Evolutionary conservation across 2,888 invertebrate species (phyloP).

Genomic region (Melinaea menophilus): DNA sequence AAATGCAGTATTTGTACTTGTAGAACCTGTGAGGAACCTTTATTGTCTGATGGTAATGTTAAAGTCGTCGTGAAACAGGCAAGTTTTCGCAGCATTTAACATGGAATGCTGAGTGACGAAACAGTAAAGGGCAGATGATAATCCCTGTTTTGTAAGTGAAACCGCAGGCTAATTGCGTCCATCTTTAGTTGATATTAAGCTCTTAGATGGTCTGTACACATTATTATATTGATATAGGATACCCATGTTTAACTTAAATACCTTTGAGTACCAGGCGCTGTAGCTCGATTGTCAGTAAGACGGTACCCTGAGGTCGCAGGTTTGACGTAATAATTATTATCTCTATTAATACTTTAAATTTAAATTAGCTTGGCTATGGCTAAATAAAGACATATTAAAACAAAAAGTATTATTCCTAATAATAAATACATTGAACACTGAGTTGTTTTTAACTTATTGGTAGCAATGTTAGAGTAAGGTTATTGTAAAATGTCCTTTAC

Average conservation of each 20-base stretch:
- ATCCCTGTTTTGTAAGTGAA: conserved; percentile 57
- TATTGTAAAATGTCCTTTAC: conserved; percentile 36
- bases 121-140: conserved; percentile 33
- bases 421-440: too few relatives aligned
- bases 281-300: too few relatives aligned
- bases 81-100: conserved; percentile 2
- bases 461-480: conserved; percentile 5
- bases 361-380: too few relatives aligned
- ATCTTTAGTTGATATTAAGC: conserved; percentile 62
- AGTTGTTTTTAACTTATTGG: neutral
- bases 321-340: too few relatives aligned
- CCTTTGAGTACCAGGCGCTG: too few relatives aligned
- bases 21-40: neutral
- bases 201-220: conserved; percentile 35
- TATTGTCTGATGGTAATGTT: conserved; percentile 2
- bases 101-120: conserved; percentile 19
- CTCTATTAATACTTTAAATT: too few relatives aligned
- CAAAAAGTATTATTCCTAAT: too few relatives aligned
- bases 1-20: neutral
- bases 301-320: too few relatives aligned
- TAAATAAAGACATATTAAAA: too few relatives aligned
- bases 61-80: neutral
- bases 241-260: too few relatives aligned
- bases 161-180: conserved; percentile 73
- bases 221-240: neutral